Percentiles rank a stretch among this genome's conserved stretches.
These are phyloP conservation scores for Drosophila varians DNA, from an alignment of 1,140 invertebrate genomes.

Conservation along the genomic window DNA sequence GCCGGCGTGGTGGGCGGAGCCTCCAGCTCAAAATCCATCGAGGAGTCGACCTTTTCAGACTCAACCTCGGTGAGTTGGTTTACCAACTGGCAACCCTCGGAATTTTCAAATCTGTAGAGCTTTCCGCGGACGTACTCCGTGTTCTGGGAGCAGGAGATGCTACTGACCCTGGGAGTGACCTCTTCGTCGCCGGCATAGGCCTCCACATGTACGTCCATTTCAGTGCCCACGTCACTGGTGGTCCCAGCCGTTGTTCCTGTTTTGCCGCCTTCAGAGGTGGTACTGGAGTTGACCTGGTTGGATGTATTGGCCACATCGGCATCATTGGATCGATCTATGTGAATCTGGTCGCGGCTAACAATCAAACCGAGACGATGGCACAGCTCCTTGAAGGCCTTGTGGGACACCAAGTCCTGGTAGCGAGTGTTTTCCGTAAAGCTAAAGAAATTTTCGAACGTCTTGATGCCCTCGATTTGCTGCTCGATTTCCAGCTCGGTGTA, in stretches of 20 bases:
- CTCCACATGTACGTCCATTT: conserved; percentile 2
- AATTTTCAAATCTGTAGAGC: conserved; percentile 23
- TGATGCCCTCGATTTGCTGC: conserved; percentile 62
- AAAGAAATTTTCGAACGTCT: conserved; percentile 42
- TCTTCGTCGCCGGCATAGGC: conserved; percentile 5
- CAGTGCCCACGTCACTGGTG: background rate
- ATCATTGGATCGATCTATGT: background rate
- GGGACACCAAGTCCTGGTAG: conserved; percentile 26
- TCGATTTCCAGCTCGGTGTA: conserved; percentile 64
- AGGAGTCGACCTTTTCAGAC: background rate
- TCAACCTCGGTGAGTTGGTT: conserved; percentile 12
- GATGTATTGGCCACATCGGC: background rate
- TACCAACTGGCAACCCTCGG: conserved; percentile 17
- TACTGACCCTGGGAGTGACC: background rate
- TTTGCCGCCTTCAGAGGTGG: background rate
- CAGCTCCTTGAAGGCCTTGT: conserved; percentile 58
- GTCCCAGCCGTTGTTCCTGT: no score
- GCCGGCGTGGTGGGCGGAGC: conserved; percentile 2
- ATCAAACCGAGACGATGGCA: conserved; percentile 51
- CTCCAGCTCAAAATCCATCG: background rate
- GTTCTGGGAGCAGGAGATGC: background rate
- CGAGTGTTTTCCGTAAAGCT: conserved; percentile 23
- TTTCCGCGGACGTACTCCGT: conserved; percentile 28
- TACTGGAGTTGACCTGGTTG: background rate
- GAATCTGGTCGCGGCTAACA: conserved; percentile 5